Evolutionary conservation across 2,113 vertebrate species (phyloP).

Genomic region (Garra rufa): DNA sequence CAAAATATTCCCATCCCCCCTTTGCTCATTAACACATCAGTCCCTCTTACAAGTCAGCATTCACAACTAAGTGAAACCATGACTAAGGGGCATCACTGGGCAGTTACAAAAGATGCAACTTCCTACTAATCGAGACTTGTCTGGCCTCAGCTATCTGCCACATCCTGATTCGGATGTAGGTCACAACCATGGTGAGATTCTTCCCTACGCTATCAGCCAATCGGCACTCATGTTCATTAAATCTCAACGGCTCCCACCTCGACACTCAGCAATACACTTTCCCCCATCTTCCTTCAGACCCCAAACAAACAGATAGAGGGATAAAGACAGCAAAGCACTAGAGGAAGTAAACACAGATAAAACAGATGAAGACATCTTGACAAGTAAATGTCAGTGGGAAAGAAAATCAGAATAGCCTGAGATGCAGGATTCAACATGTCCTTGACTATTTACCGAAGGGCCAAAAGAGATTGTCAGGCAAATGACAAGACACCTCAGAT

Average conservation of each 20-base stretch:
- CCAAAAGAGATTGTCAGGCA: conserved; percentile 18
- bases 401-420: conserved; percentile 31
- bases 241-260: conserved; percentile 18
- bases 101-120: background rate
- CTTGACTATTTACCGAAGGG: background rate
- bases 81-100: background rate
- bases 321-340: conserved; percentile 9
- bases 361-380: conserved; percentile 12
- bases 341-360: conserved; percentile 1
- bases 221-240: conserved; percentile 32
- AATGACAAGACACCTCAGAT: conserved; percentile 15
- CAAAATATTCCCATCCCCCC: background rate
- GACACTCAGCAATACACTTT: background rate
- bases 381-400: conserved; percentile 36
- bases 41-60: background rate
- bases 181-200: conserved; percentile 27
- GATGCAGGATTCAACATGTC: background rate
- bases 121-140: background rate
- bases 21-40: background rate
- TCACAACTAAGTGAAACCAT: background rate
- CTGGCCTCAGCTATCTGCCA: background rate
- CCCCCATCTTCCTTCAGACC: background rate
- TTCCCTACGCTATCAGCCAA: conserved; percentile 22
- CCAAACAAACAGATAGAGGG: background rate
- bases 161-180: background rate